These are phyloP conservation scores for Heliothis peltigera DNA, from an alignment of 2,888 invertebrate species.

Conservation along the genomic window DNA sequence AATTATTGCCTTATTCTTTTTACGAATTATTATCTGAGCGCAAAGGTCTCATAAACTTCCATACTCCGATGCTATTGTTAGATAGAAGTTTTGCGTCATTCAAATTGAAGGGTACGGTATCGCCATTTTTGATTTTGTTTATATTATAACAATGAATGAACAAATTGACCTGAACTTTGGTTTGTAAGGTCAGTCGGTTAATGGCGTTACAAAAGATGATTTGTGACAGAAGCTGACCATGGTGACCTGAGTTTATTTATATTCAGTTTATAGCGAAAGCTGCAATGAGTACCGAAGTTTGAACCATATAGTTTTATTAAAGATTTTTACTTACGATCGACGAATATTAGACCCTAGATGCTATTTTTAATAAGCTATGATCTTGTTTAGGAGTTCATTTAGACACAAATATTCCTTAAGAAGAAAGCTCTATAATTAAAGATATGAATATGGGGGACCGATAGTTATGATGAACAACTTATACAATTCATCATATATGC, in stretches of 20 bases:
- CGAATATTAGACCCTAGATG: too few relatives aligned
- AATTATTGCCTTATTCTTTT: slow-evolving; percentile 84
- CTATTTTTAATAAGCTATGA: too few relatives aligned
- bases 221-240: slow-evolving; percentile 55
- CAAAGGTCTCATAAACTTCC: slow-evolving; percentile 84
- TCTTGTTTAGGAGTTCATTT: too few relatives aligned
- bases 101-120: slow-evolving; percentile 49
- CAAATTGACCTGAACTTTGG: slow-evolving; percentile 57
- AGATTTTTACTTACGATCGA: too few relatives aligned
- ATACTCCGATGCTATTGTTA: slow-evolving; percentile 84
- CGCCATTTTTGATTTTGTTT: slow-evolving; percentile 39
- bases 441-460: too few relatives aligned
- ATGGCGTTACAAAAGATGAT: slow-evolving; percentile 45
- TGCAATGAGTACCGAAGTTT: slow-evolving; percentile 4
- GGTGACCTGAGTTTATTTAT: slow-evolving; percentile 39
- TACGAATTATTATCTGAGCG: slow-evolving; percentile 78
- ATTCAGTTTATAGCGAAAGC: not conserved
- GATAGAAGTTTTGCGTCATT: slow-evolving; percentile 80
- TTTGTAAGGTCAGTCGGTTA: slow-evolving; percentile 47
- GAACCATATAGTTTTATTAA: too few relatives aligned
- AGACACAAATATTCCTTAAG: too few relatives aligned
- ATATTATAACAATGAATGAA: slow-evolving; percentile 55
- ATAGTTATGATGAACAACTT: not conserved
- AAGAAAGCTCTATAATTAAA: too few relatives aligned
- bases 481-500: not conserved